These are phyloP conservation scores for Syrmaticus mikado DNA, from an alignment of 2,113 vertebrate species.

Conservation along the genomic window DNA sequence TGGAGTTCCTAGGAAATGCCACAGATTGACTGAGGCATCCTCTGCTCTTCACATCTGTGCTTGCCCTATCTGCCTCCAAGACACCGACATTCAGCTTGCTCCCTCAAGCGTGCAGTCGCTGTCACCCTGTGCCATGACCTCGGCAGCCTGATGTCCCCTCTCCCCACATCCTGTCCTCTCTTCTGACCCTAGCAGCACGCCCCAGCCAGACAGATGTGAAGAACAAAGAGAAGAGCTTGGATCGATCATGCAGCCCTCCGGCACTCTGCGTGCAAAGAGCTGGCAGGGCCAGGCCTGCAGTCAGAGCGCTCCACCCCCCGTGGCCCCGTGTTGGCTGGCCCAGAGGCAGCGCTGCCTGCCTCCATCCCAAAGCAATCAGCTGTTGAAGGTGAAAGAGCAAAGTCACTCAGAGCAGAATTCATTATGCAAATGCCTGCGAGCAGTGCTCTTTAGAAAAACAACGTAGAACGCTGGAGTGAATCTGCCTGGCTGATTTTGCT, in stretches of 20 bases:
- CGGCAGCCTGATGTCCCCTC: neutral
- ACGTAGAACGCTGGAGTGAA: neutral
- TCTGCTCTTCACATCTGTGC: neutral
- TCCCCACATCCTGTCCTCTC: neutral
- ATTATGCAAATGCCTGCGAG: neutral
- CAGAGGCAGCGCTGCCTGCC: neutral
- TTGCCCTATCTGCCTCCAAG: neutral
- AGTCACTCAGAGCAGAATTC: neutral
- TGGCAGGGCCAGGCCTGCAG: rapidly evolving
- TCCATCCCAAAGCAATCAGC: neutral
- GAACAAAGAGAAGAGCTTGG: constrained; percentile 5
- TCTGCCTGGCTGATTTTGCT: neutral
- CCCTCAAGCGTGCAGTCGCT: neutral
- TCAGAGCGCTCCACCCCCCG: neutral
- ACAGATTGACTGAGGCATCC: neutral
- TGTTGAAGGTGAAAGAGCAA: neutral
- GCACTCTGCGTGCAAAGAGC: neutral
- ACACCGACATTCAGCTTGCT: neutral
- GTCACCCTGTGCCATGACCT: neutral
- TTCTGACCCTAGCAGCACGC: neutral
- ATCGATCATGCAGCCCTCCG: neutral
- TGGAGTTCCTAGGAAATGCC: neutral
- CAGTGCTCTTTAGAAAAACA: neutral
- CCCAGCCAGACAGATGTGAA: neutral
- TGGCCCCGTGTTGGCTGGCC: neutral